Conservation (phyloP, 2,113 vertebrate species). For the Junco hyemalis region DNA sequence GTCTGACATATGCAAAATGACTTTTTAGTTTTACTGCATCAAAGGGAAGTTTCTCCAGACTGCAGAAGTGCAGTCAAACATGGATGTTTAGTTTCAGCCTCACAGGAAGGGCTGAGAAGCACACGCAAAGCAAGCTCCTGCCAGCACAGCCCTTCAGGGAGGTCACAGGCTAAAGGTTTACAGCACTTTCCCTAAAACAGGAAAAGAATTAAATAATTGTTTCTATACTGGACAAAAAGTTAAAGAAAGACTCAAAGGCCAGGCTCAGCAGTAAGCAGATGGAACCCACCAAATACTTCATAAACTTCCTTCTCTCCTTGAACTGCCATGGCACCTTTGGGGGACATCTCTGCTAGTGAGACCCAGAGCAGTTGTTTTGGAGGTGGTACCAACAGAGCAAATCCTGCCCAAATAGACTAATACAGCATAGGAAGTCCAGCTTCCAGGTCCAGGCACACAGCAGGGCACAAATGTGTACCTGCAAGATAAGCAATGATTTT, state of each 20-base stretch:
- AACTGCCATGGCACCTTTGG: not conserved
- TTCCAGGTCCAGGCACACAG: not conserved
- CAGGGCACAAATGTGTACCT: not conserved
- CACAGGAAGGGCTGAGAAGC: slow-evolving; percentile 13
- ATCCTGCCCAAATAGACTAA: not conserved
- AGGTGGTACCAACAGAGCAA: not conserved
- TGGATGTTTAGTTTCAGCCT: slow-evolving; percentile 5
- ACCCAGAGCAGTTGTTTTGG: not conserved
- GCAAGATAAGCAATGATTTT: not conserved
- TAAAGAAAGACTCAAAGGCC: not conserved
- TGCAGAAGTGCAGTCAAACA: slow-evolving; percentile 1
- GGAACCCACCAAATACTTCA: not conserved
- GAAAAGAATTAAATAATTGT: not conserved
- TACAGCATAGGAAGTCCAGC: not conserved
- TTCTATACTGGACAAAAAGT: not conserved
- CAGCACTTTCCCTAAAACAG: not conserved
- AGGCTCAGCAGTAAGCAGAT: not conserved
- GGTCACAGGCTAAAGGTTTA: not conserved
- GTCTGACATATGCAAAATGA: not conserved
- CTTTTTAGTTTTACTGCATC: slow-evolving; percentile 35
- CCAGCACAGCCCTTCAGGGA: not conserved
- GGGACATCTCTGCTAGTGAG: not conserved
- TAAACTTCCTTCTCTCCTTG: not conserved
- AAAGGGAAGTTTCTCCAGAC: slow-evolving; percentile 4
- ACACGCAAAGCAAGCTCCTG: not conserved